phyloP scores from a whole-genome alignment of 1,140 invertebrate species.

The Drosophila subobscura region DNA sequence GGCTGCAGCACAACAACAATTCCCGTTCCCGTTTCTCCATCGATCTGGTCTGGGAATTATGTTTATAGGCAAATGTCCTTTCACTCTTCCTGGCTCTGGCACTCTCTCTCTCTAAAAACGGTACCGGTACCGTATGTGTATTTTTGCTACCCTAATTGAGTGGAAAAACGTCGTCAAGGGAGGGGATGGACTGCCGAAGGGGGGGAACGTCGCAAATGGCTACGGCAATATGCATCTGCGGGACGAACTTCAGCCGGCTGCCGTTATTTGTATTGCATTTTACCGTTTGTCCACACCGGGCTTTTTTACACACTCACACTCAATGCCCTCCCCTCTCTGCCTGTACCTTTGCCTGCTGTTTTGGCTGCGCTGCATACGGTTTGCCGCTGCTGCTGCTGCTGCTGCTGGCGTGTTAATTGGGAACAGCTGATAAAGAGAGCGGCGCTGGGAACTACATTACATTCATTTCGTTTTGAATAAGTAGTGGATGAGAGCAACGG shows the following conservation, averaged over 20 bases:
- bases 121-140: slow-evolving; percentile 14
- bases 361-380: too few species aligned
- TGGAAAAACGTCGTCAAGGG: slow-evolving; percentile 54
- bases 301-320: slow-evolving; percentile 35
- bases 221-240: slow-evolving; percentile 61
- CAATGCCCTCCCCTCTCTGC: not conserved
- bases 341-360: not conserved
- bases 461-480: slow-evolving; percentile 7
- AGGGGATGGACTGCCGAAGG: not conserved
- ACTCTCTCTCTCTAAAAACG: slow-evolving; percentile 5
- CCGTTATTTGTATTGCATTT: slow-evolving; percentile 75
- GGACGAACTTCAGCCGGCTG: slow-evolving; percentile 51
- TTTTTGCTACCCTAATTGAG: slow-evolving; percentile 81
- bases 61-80: slow-evolving; percentile 74
- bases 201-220: slow-evolving; percentile 18
- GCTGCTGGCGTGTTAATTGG: slow-evolving; percentile 66
- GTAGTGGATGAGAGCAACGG: not conserved
- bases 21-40: slow-evolving; percentile 6
- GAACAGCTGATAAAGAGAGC: slow-evolving; percentile 48
- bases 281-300: slow-evolving; percentile 64
- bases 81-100: too few species aligned
- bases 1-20: slow-evolving; percentile 39
- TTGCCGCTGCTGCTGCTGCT: slow-evolving; percentile 7
- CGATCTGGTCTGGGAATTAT: slow-evolving; percentile 11
- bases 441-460: slow-evolving; percentile 7